Conservation (phyloP, 2,888 invertebrate species). For the Zeuzera pyrina region DNA sequence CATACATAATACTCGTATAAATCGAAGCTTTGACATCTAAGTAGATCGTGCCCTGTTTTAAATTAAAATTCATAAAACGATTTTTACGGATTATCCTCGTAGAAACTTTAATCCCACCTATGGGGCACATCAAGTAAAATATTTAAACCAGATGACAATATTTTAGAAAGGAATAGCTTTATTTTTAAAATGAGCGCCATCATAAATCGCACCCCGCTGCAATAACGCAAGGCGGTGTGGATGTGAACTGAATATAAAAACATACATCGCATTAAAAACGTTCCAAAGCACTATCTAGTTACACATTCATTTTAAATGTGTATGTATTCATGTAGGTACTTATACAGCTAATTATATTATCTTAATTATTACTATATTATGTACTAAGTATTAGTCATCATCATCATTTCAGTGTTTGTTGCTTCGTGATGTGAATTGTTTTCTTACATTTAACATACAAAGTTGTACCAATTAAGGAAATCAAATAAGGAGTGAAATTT, state of each 20-base stretch:
- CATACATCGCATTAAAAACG: constrained; percentile 31
- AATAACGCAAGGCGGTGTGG: constrained; percentile 52
- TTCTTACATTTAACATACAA: too few species aligned
- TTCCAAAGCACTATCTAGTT: not conserved
- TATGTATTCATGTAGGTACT: not conserved
- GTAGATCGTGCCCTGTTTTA: too few species aligned
- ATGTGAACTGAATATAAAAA: constrained; percentile 59
- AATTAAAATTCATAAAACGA: constrained; percentile 40
- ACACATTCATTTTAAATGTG: not conserved
- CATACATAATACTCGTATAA: too few species aligned
- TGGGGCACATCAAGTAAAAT: constrained; percentile 65
- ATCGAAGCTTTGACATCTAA: too few species aligned
- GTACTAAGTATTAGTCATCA: too few species aligned
- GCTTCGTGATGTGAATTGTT: too few species aligned
- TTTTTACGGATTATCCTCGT: constrained; percentile 38
- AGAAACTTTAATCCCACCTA: constrained; percentile 51
- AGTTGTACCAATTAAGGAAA: too few species aligned
- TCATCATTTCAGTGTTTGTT: too few species aligned
- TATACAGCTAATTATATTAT: too few species aligned
- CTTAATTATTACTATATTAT: too few species aligned
- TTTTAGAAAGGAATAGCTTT: constrained; percentile 69
- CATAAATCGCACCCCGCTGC: constrained; percentile 58
- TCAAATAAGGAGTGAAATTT: too few species aligned
- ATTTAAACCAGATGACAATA: constrained; percentile 70
- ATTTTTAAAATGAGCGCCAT: constrained; percentile 61